Evolutionary conservation across 2,888 invertebrate genomes (phyloP).

Genomic region (Amblyjoppa fuscipennis): DNA sequence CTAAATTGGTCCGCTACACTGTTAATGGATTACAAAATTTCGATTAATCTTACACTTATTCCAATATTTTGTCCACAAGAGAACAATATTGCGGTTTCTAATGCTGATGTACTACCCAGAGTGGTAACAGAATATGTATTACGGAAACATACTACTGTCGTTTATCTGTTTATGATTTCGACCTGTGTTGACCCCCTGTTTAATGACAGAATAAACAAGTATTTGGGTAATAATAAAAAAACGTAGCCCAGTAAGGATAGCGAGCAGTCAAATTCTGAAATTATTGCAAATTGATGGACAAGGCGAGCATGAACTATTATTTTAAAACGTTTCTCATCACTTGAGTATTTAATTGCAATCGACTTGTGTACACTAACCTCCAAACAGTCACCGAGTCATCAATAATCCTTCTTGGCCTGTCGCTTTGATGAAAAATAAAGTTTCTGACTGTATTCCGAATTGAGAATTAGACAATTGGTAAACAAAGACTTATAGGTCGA

Average conservation of each 20-base stretch:
- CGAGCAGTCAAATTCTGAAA: not conserved
- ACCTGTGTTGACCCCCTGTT: not conserved
- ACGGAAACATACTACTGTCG: not conserved
- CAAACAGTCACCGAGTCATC: conserved; percentile 36
- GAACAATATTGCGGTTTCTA: not conserved
- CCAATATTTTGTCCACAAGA: too few species aligned
- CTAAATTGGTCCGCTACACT: not conserved
- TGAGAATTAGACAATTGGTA: not conserved
- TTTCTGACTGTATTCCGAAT: not conserved
- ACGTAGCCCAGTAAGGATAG: not conserved
- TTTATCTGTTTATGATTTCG: not conserved
- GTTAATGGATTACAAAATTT: not conserved
- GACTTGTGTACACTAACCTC: conserved; percentile 61
- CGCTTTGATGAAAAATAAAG: not conserved
- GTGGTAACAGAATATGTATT: not conserved
- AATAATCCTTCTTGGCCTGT: not conserved
- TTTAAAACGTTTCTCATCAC: not conserved
- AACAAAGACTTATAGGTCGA: not conserved
- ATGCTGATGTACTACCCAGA: not conserved
- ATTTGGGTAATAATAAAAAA: not conserved
- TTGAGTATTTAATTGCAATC: not conserved
- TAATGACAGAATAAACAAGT: not conserved
- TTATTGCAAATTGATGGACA: not conserved
- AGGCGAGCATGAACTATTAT: not conserved
- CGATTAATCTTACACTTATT: too few species aligned